A percentile compares a stretch with the other conserved stretches of the same genome.
These are phyloP conservation scores for Listrodromus nycthemerus DNA, from an alignment of 2,888 invertebrate species.

Conservation along the genomic window DNA sequence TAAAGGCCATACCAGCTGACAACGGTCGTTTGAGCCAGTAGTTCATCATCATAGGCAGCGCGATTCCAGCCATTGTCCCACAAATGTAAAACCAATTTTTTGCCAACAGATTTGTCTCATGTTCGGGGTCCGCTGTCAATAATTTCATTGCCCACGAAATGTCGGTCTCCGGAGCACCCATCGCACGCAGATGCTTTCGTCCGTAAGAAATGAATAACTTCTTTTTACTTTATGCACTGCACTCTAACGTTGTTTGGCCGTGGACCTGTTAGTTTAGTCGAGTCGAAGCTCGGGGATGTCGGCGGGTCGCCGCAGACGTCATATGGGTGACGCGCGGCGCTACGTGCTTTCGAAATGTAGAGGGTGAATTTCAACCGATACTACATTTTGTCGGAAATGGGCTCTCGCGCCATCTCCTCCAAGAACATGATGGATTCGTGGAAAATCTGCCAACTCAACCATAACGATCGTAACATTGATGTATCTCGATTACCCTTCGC, in stretches of 20 bases:
- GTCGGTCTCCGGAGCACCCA: constrained; percentile 68
- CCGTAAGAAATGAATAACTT: constrained; percentile 1
- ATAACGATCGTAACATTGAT: too few relatives aligned
- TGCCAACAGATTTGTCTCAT: constrained; percentile 66
- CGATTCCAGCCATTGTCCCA: constrained; percentile 29
- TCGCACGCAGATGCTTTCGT: constrained; percentile 47
- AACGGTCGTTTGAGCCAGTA: constrained; percentile 64
- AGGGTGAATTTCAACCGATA: too few relatives aligned
- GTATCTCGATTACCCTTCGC: too few relatives aligned
- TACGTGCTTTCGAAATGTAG: too few relatives aligned
- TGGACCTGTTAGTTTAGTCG: background rate
- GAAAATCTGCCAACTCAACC: too few relatives aligned
- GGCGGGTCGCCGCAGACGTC: too few relatives aligned
- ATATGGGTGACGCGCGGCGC: too few relatives aligned
- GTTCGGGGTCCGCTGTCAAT: constrained; percentile 71
- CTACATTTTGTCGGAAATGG: too few relatives aligned
- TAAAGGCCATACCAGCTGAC: constrained; percentile 68
- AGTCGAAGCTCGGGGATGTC: too few relatives aligned
- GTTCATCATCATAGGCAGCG: constrained; percentile 61
- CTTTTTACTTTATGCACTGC: background rate
- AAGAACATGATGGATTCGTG: too few relatives aligned
- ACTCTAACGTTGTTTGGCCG: constrained; percentile 14
- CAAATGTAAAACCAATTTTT: constrained; percentile 68
- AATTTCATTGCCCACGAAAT: constrained; percentile 80
- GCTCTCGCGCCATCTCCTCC: too few relatives aligned